Evolutionary conservation across 2,888 invertebrate species (phyloP).

Genomic region (Lacanobia wlatinum): DNA sequence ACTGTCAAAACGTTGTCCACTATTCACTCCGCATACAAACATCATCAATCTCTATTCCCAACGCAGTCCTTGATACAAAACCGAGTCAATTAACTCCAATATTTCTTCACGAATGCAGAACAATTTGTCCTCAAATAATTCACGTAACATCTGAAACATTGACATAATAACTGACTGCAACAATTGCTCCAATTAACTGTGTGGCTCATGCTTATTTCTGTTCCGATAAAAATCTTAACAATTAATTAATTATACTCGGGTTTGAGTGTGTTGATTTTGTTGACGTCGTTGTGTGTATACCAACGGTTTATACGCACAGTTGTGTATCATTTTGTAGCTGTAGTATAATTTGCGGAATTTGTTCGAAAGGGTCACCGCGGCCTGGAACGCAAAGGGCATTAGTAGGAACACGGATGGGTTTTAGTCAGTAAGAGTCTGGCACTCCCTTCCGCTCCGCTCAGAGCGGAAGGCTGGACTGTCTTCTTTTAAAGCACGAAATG

Average conservation of each 20-base stretch:
- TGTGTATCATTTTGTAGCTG: neutral
- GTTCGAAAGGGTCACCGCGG: too few species aligned
- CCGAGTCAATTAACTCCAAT: conserved; percentile 30
- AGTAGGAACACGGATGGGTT: too few species aligned
- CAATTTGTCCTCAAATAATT: conserved; percentile 48
- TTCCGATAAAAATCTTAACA: conserved; percentile 63
- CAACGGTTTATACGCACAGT: neutral
- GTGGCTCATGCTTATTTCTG: conserved; percentile 62
- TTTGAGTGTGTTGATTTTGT: conserved; percentile 41
- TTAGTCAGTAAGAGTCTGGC: too few species aligned
- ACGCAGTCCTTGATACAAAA: conserved; percentile 32
- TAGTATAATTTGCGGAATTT: too few species aligned
- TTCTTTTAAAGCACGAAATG: neutral
- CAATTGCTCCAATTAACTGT: conserved; percentile 62
- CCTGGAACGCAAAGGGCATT: too few species aligned
- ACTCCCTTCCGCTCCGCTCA: too few species aligned
- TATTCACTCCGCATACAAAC: conserved; percentile 4
- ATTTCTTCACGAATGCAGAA: conserved; percentile 31
- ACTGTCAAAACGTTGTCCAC: neutral
- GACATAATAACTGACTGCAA: conserved; percentile 53
- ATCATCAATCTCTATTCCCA: conserved; percentile 30
- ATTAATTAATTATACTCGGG: conserved; percentile 56
- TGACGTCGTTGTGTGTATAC: conserved; percentile 17
- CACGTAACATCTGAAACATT: conserved; percentile 39
- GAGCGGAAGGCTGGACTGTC: too few species aligned